Conservation (phyloP, 1,140 invertebrate genomes). For the Contarinia nasturtii region DNA sequence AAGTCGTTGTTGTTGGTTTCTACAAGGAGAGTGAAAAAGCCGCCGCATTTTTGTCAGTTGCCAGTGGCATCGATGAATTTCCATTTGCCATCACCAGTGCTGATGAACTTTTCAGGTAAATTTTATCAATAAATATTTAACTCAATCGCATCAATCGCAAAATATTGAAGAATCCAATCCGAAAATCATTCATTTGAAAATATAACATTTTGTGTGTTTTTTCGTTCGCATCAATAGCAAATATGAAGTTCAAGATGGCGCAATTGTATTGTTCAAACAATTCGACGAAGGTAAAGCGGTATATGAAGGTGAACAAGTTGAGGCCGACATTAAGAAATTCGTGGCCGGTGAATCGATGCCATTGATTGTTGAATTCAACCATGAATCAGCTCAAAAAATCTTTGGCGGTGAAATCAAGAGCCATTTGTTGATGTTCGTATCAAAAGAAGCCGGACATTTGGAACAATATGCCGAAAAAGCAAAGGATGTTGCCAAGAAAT, state of each 20-base stretch:
- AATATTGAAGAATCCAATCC: too few species aligned
- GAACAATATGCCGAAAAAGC: conserved; percentile 58
- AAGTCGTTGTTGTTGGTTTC: conserved; percentile 82
- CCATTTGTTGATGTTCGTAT: conserved; percentile 88
- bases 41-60: conserved; percentile 66
- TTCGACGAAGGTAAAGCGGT: conserved; percentile 85
- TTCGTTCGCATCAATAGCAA: conserved; percentile 7
- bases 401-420: conserved; percentile 95
- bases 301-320: conserved; percentile 49
- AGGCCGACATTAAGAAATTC: conserved; percentile 63
- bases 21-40: conserved; percentile 69
- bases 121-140: conserved; percentile 39
- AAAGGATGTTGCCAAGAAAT: conserved; percentile 66
- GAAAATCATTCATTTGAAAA: too few species aligned
- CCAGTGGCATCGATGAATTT: conserved; percentile 65
- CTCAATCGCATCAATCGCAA: background rate
- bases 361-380: conserved; percentile 92
- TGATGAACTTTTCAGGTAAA: conserved; percentile 39
- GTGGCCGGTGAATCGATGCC: conserved; percentile 73
- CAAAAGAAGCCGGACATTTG: conserved; percentile 68
- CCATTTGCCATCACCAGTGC: conserved; percentile 71
- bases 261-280: conserved; percentile 30
- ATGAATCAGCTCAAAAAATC: conserved; percentile 89
- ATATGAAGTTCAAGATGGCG: conserved; percentile 17
- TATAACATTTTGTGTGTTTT: too few species aligned